These are phyloP conservation scores for Cheilosia urbana DNA, from an alignment of 2,888 invertebrate species.

Conservation along the genomic window DNA sequence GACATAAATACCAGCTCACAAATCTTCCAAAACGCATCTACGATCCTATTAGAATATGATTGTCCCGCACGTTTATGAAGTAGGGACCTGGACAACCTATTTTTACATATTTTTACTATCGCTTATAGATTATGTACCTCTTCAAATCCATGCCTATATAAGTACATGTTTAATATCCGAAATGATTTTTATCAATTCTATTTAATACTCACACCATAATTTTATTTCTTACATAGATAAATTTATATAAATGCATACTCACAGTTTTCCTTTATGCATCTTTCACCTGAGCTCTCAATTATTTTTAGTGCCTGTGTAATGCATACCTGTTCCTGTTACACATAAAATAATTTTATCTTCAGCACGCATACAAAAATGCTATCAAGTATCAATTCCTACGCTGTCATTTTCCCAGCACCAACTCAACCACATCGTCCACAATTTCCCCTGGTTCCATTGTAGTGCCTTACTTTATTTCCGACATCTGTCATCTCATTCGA, in stretches of 20 bases:
- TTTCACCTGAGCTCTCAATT: constrained; percentile 12
- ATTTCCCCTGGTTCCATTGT: constrained; percentile 42
- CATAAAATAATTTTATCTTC: neutral
- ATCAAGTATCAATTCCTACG: constrained; percentile 20
- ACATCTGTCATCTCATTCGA: constrained; percentile 65
- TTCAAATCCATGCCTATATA: constrained; percentile 3
- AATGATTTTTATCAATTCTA: constrained; percentile 48
- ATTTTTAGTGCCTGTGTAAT: too few relatives aligned
- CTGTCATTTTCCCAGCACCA: constrained; percentile 32
- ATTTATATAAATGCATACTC: too few relatives aligned
- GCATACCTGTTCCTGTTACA: constrained; percentile 13
- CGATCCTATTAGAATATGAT: too few relatives aligned
- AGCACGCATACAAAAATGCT: constrained; percentile 36
- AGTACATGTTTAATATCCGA: constrained; percentile 63
- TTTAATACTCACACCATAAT: constrained; percentile 14
- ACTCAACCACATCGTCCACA: constrained; percentile 32
- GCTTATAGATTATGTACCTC: neutral
- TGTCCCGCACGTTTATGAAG: too few relatives aligned
- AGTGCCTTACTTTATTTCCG: constrained; percentile 61
- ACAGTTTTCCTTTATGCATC: neutral
- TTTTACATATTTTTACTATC: too few relatives aligned
- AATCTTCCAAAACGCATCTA: too few relatives aligned
- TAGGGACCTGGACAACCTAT: too few relatives aligned
- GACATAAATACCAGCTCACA: too few relatives aligned
- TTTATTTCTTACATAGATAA: neutral